Evolutionary conservation across 2,113 vertebrate species (phyloP).

Genomic region (Gopherus evgoodei): DNA sequence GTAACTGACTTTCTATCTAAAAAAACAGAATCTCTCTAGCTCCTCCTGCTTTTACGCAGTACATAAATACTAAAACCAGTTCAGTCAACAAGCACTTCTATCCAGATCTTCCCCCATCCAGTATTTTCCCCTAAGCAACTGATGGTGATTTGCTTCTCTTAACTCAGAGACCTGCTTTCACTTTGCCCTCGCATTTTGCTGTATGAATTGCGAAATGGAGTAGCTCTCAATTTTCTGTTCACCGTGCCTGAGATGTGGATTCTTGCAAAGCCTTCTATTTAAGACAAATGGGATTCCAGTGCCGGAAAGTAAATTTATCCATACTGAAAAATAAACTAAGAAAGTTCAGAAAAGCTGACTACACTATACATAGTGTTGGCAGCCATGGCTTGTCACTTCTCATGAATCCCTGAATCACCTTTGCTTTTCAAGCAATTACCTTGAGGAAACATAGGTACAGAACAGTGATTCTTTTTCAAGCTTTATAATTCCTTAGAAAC

Average conservation of each 20-base stretch:
- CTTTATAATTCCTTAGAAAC: slow-evolving; percentile 13
- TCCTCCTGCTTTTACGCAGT: neutral
- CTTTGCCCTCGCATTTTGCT: neutral
- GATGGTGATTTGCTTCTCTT: neutral
- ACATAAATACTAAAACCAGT: neutral
- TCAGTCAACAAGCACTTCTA: slow-evolving; percentile 19
- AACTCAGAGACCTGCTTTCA: neutral
- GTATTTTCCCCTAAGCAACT: neutral
- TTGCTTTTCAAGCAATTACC: slow-evolving; percentile 22
- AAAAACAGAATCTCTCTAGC: neutral
- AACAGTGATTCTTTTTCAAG: slow-evolving; percentile 28
- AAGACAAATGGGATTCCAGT: neutral
- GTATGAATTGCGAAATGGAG: neutral
- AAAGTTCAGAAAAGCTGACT: neutral
- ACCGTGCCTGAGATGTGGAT: neutral
- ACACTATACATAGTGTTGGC: neutral
- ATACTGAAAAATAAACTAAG: neutral
- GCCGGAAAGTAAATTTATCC: neutral
- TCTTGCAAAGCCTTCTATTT: neutral
- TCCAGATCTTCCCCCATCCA: neutral
- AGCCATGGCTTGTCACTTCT: neutral
- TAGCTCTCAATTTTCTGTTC: neutral
- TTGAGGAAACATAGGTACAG: neutral
- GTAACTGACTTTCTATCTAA: neutral
- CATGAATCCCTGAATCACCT: neutral